phyloP scores from a whole-genome alignment of 92 coral and sea anemone genomes.

The Palythoa grandiflora region DNA sequence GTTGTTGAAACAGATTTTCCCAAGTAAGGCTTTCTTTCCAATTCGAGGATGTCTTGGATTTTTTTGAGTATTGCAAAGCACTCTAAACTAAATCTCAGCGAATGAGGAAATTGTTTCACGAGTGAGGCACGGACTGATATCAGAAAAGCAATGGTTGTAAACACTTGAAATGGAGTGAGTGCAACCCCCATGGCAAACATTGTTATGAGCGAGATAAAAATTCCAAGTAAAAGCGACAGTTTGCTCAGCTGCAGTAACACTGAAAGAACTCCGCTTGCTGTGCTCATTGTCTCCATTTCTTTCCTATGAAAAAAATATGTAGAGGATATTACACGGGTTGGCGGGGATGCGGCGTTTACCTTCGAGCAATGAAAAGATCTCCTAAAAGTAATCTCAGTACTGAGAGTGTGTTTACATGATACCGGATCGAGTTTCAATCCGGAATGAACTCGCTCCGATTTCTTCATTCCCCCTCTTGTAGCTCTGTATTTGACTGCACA shows the following conservation, averaged over 20 bases:
- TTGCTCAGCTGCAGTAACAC: constrained; percentile 33
- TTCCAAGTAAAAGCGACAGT: constrained; percentile 29
- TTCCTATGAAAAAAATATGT: constrained; percentile 6
- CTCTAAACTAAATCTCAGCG: constrained; percentile 31
- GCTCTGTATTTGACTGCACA: no score
- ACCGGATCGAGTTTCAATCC: no score
- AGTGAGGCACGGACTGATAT: constrained; percentile 32
- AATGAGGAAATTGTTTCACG: constrained; percentile 18
- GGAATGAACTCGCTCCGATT: no score
- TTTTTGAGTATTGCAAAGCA: constrained; percentile 26
- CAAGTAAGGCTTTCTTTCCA: constrained; percentile 30
- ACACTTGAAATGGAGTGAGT: constrained; percentile 34
- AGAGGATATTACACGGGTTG: neutral
- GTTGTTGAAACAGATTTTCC: constrained; percentile 26
- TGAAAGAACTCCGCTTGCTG: constrained; percentile 21
- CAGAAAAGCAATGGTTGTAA: constrained; percentile 40
- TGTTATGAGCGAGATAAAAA: constrained; percentile 36
- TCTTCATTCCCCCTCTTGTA: no score
- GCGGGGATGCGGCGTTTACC: no score
- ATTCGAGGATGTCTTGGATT: constrained; percentile 19
- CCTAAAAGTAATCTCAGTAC: no score
- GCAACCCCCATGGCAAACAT: constrained; percentile 37
- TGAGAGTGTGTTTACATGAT: no score
- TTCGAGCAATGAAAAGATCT: no score
- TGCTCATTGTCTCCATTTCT: constrained; percentile 35